A percentile compares a stretch with the other conserved stretches of the same genome.
Conservation (phyloP, 2,888 invertebrate species). For the Anorthoa munda region DNA sequence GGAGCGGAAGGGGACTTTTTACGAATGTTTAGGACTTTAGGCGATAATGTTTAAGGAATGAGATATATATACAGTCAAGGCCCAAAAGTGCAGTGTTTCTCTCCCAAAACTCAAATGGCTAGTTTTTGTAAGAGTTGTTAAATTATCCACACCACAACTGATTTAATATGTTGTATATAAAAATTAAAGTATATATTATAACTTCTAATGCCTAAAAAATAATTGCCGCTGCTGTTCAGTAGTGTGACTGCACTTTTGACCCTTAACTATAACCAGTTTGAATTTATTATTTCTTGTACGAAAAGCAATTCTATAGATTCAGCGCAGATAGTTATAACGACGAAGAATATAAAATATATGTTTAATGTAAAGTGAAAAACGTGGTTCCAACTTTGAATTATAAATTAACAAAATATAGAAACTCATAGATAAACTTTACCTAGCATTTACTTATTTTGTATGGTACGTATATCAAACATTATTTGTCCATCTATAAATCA, state of each 20-base stretch:
- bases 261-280: background rate
- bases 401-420: background rate
- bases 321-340: background rate
- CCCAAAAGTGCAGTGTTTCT: too few relatives aligned
- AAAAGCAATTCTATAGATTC: background rate
- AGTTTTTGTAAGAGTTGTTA: too few relatives aligned
- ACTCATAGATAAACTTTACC: background rate
- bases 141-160: too few relatives aligned
- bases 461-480: background rate
- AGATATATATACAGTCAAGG: background rate
- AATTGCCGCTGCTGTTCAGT: too few relatives aligned
- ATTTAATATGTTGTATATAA: too few relatives aligned
- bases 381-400: background rate
- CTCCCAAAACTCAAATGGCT: too few relatives aligned
- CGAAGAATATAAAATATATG: background rate
- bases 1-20: background rate
- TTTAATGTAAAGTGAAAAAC: background rate
- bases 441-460: background rate
- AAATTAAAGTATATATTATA: too few relatives aligned
- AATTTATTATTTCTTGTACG: background rate
- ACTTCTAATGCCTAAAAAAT: too few relatives aligned
- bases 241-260: too few relatives aligned
- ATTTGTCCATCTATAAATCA: constrained; percentile 10
- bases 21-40: background rate
- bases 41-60: constrained; percentile 3